These are phyloP conservation scores for Keiferia lycopersicella DNA, from an alignment of 2,888 invertebrate species.

Conservation along the genomic window DNA sequence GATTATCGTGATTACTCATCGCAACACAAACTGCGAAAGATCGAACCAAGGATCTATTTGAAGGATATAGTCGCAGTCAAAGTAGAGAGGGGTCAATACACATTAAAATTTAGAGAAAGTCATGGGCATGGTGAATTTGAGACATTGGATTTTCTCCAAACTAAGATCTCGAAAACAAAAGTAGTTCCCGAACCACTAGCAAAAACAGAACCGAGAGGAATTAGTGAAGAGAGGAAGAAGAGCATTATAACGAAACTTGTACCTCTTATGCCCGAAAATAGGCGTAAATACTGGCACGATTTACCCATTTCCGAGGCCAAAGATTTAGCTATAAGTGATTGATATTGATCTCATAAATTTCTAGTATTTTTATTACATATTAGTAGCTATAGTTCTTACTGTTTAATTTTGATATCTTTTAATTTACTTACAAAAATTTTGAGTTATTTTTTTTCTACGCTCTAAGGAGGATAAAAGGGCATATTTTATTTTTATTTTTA, in stretches of 20 bases:
- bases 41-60: conserved; percentile 20
- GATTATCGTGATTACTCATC: conserved; percentile 19
- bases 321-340: conserved; percentile 14
- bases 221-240: conserved; percentile 17
- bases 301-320: conserved; percentile 18
- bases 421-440: not conserved
- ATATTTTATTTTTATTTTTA: conserved; percentile 5
- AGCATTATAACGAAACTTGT: conserved; percentile 15
- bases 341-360: conserved; percentile 1
- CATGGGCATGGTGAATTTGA: conserved; percentile 11
- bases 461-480: not conserved
- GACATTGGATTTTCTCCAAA: conserved; percentile 21
- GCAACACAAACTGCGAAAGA: conserved; percentile 15
- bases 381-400: not conserved
- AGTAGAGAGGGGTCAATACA: conserved; percentile 21
- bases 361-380: not conserved
- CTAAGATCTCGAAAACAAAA: conserved; percentile 17
- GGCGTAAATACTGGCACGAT: conserved; percentile 5
- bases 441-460: not conserved
- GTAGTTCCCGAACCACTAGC: conserved; percentile 8
- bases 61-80: conserved; percentile 18
- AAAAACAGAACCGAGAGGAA: not conserved
- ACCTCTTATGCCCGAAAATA: conserved; percentile 25
- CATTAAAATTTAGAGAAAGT: conserved; percentile 17
- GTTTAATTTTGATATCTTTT: not conserved